phyloP scores from a whole-genome alignment of 2,113 vertebrate genomes.

The Eidolon helvum region DNA sequence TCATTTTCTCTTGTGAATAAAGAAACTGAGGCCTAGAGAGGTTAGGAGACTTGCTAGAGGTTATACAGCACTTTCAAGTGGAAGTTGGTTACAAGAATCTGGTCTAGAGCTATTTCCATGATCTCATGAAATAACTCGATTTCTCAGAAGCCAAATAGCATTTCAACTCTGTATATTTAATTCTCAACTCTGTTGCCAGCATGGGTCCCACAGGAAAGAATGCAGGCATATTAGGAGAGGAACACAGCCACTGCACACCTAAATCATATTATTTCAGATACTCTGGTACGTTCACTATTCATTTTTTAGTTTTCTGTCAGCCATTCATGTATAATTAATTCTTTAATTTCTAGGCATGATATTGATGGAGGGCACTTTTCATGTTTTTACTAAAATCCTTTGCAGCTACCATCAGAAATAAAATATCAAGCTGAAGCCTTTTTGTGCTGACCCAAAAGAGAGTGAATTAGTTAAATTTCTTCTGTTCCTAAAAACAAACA shows the following conservation, averaged over 20 bases:
- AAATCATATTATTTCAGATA: neutral
- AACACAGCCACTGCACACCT: neutral
- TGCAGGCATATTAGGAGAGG: neutral
- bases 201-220: neutral
- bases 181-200: neutral
- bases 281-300: neutral
- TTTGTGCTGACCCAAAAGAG: neutral
- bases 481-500: neutral
- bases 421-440: neutral
- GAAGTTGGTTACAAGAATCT: neutral
- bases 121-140: neutral
- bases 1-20: neutral
- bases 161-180: constrained; percentile 23
- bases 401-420: neutral
- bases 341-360: neutral
- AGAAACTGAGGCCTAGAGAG: neutral
- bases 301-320: neutral
- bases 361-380: neutral
- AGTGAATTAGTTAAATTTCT: neutral
- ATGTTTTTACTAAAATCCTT: neutral
- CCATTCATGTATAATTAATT: neutral
- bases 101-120: neutral
- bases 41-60: neutral
- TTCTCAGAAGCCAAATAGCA: constrained; percentile 35
- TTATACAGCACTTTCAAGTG: neutral